Evolutionary conservation across 2,888 invertebrate genomes (phyloP), one percentile per base, ranked within the genome.

Genomic region (Agrotis puta): DNA sequence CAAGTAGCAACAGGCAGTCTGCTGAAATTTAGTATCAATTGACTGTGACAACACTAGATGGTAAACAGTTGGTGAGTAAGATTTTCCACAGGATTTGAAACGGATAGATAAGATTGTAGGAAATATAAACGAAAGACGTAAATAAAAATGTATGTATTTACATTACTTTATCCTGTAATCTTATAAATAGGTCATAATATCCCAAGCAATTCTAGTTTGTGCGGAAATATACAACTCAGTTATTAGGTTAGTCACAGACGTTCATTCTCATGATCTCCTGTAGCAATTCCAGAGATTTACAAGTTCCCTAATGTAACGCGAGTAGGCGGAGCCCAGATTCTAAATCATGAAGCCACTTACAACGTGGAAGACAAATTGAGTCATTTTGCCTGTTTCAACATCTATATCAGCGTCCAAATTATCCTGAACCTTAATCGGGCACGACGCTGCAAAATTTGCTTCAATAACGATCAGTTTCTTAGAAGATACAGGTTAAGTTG

Each of bases 321-420:
- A 87, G 94, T 92, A 89, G 94, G 94, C 88, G 92, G 87, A 84
- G 80, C 82, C 84, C 86, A 87, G 89, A 89, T 88, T 88, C 90
- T 93, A 92, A 94, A 93, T 94, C 93, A 93, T 91, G 90, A 80
- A 90, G 90, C 90, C 92, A 93, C 91, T 93, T 93, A 91, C 86
- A 85, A 85, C 81, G 82, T 83, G 82, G 85, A 90, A 91, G 92
- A 93, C 92, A 93, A 94, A 94, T 94, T 93, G 93, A 93, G 91
- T 88, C 88, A 91, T 93, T 93, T 91, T 86, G 86, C 89, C 84
- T 84, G 84, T 88, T 88, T 88, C 89, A 89, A 89, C 87, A 89
- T 90, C 87, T 88, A 88, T 87, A 88, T 89, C 85, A 81, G 74
- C 76, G 70, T 70, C 85, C 82, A 88, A 43, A 53, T 58, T 63